Base-by-base conservation (phyloP, 2,797 vertebrate genomes). In the Meda fulgida region DNA sequence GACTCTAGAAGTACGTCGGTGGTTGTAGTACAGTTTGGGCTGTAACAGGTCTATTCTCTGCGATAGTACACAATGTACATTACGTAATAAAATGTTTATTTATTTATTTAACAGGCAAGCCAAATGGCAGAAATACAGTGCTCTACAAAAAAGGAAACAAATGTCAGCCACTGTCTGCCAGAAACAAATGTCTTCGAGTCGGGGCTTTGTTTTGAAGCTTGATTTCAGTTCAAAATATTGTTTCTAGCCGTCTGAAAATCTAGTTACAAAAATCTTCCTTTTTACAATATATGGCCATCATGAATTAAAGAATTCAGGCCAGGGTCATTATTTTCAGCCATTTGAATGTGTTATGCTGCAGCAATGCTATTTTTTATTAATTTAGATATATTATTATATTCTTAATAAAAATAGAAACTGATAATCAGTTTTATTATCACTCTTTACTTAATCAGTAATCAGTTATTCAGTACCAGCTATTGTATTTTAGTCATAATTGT, bases 71-170 rank as follows among this genome's bases (percentile, higher is more conserved):
- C 70, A 38, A 84, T 84, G 81, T 80, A 53, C 85, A 69, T 80
- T 80, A 67, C 77, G 81, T 80, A 75, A 80, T 80, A 36, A 73
- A 85, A 48, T 65, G 63, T 65, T 48, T 31, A 53, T 71, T 79
- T 71, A 79, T 31, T 53, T 69, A 84, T 70, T 58, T 51, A 55
- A 46, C 75, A 63, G 10, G 8, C 83, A 5, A 63, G 26, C 6
- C 5, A 40, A 36, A 60, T 40, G 51, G 26, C 69, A 82, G 48
- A 21, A 71, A 71, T 46, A 29, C 63, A 51, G 16, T 10, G 36
- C 31, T 53, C 48, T 21, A 43, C 23, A 55, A 55, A 43, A 51
- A 36, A 36, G 11, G 10, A 34, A 46, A 63, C 26, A 23, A 60
- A 26, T 29, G 19, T 8, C n/a, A 48, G 13, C 71, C 53, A 36